phyloP scores from a whole-genome alignment of 2,888 invertebrate species.

The Aporophyla lueneburgensis region DNA sequence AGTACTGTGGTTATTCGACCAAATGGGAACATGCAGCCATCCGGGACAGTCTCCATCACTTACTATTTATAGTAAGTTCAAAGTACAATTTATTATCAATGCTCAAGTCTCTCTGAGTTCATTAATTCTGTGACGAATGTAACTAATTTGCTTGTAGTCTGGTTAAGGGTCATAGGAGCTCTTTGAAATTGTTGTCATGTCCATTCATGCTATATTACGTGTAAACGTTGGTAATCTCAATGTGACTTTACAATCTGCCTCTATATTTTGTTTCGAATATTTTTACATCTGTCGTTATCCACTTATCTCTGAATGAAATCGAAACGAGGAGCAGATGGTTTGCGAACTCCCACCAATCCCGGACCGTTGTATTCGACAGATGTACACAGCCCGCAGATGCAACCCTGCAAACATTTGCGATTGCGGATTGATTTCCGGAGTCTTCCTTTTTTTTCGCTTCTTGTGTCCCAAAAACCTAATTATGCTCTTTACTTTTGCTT shows the following conservation, averaged over 20 bases:
- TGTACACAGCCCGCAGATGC: conserved; percentile 63
- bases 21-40: conserved; percentile 32
- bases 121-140: conserved; percentile 37
- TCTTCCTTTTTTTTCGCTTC: conserved; percentile 36
- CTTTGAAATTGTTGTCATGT: conserved; percentile 20
- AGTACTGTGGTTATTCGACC: conserved; percentile 53
- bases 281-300: conserved; percentile 57
- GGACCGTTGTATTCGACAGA: conserved; percentile 59
- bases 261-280: conserved; percentile 42
- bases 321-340: conserved; percentile 65
- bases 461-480: conserved; percentile 14
- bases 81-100: conserved; percentile 64
- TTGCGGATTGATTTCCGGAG: conserved; percentile 22
- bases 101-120: conserved; percentile 31
- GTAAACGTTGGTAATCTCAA: conserved; percentile 16
- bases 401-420: conserved; percentile 53
- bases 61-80: conserved; percentile 55
- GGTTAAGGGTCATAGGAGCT: conserved; percentile 6
- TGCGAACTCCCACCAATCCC: conserved; percentile 58
- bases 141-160: conserved; percentile 18
- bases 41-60: conserved; percentile 33
- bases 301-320: conserved; percentile 63
- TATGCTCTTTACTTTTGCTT: background rate
- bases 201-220: conserved; percentile 3
- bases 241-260: conserved; percentile 32